phyloP scores from a whole-genome alignment of 1,140 invertebrate species.

The Phortica variegata region DNA sequence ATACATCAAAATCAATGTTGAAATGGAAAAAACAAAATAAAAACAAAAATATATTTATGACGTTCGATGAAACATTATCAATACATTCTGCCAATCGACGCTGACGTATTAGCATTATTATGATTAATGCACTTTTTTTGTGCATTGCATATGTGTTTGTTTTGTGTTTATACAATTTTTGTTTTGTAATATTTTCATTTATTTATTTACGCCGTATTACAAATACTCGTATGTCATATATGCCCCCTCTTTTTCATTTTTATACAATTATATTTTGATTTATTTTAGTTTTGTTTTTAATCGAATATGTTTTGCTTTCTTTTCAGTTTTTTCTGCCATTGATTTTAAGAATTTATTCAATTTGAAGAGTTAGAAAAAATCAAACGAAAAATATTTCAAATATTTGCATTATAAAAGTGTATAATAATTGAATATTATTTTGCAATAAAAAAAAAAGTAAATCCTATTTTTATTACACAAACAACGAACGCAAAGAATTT shows the following conservation, averaged over 20 bases:
- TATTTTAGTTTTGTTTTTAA: conserved; percentile 9
- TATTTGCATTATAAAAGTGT: neutral
- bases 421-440: conserved; percentile 4
- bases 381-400: neutral
- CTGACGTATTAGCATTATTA: no score
- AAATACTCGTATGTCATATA: no score
- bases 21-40: neutral
- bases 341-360: conserved; percentile 31
- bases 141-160: no score
- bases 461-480: conserved; percentile 22
- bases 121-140: no score
- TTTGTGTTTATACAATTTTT: no score
- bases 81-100: no score
- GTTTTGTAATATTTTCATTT: no score
- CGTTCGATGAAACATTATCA: no score
- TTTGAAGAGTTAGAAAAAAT: conserved; percentile 16
- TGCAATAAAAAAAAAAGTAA: conserved; percentile 26
- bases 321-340: conserved; percentile 48
- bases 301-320: conserved; percentile 14
- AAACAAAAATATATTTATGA: neutral
- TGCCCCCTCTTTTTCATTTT: no score
- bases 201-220: no score
- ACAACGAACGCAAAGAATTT: conserved; percentile 5
- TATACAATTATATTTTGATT: conserved; percentile 40
- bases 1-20: neutral